These are phyloP conservation scores for Luffia ferchaultella DNA, from an alignment of 2,888 invertebrate genomes.

Conservation along the genomic window DNA sequence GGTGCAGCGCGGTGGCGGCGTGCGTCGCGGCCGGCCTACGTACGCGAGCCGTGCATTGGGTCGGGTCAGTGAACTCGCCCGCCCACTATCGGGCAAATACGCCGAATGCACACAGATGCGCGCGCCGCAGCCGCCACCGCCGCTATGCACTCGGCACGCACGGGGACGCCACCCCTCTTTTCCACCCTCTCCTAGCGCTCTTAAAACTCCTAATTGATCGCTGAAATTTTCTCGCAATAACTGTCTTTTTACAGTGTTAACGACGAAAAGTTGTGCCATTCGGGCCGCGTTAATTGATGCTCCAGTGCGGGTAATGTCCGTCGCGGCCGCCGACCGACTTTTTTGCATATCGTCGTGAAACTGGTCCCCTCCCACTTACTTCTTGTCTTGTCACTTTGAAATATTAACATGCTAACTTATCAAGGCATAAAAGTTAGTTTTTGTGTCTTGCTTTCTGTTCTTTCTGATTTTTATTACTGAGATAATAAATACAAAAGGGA, in stretches of 20 bases:
- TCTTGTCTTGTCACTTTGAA: too few species aligned
- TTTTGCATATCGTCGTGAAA: slow-evolving; percentile 32
- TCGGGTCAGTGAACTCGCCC: slow-evolving; percentile 62
- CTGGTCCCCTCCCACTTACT: too few species aligned
- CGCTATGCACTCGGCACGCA: slow-evolving; percentile 11
- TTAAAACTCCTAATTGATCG: slow-evolving; percentile 66
- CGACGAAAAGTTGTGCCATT: slow-evolving; percentile 60
- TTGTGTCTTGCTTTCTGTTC: too few species aligned
- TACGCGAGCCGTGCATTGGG: slow-evolving; percentile 62
- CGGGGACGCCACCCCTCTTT: slow-evolving; percentile 17
- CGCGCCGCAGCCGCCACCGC: slow-evolving; percentile 40
- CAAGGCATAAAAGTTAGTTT: too few species aligned
- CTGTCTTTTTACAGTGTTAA: slow-evolving; percentile 64
- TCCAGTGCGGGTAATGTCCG: slow-evolving; percentile 29
- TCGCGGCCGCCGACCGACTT: slow-evolving; percentile 40
- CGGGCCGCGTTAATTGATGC: slow-evolving; percentile 50
- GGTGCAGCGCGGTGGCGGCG: slow-evolving; percentile 35
- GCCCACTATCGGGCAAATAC: slow-evolving; percentile 65
- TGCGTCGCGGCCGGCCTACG: slow-evolving; percentile 38
- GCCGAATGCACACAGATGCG: slow-evolving; percentile 66
- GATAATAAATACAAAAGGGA: too few species aligned
- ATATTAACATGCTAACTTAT: too few species aligned
- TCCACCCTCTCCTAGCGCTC: slow-evolving; percentile 26
- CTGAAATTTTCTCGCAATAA: slow-evolving; percentile 65
- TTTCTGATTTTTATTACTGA: too few species aligned